phyloP scores from a whole-genome alignment of 1,140 invertebrate species.

The Zaprionus davidi region DNA sequence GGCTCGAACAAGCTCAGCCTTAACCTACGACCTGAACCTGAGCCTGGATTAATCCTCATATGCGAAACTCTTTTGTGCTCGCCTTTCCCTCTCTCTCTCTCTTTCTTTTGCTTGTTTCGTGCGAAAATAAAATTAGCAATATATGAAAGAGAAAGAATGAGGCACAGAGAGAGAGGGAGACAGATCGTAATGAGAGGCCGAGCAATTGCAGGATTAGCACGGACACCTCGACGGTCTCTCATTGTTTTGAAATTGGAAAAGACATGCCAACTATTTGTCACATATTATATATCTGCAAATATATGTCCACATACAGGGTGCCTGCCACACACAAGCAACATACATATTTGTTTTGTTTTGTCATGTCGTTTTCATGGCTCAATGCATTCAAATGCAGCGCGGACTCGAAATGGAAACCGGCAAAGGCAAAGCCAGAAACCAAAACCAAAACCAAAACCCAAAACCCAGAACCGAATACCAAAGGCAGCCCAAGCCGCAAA shows the following conservation, averaged over 20 bases:
- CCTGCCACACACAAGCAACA: conserved; percentile 31
- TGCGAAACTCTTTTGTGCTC: conserved; percentile 57
- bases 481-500: conserved; percentile 25
- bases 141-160: conserved; percentile 9
- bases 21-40: conserved; percentile 30
- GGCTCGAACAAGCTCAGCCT: conserved; percentile 29
- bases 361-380: conserved; percentile 82
- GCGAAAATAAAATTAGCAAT: conserved; percentile 69
- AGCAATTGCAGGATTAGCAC: conserved; percentile 78
- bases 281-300: conserved; percentile 40
- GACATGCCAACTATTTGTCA: conserved; percentile 64
- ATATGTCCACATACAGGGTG: conserved; percentile 13
- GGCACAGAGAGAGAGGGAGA: background rate
- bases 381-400: conserved; percentile 64
- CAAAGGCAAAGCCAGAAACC: conserved; percentile 55
- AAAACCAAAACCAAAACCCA: conserved; percentile 6
- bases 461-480: background rate
- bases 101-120: conserved; percentile 48
- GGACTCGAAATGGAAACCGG: conserved; percentile 43
- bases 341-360: conserved; percentile 82
- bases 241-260: conserved; percentile 72
- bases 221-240: conserved; percentile 48
- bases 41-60: conserved; percentile 65
- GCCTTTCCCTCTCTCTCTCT: background rate
- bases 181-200: conserved; percentile 36